These are phyloP conservation scores for Drosophila tani DNA, from an alignment of 1,140 invertebrate species.

Conservation along the genomic window DNA sequence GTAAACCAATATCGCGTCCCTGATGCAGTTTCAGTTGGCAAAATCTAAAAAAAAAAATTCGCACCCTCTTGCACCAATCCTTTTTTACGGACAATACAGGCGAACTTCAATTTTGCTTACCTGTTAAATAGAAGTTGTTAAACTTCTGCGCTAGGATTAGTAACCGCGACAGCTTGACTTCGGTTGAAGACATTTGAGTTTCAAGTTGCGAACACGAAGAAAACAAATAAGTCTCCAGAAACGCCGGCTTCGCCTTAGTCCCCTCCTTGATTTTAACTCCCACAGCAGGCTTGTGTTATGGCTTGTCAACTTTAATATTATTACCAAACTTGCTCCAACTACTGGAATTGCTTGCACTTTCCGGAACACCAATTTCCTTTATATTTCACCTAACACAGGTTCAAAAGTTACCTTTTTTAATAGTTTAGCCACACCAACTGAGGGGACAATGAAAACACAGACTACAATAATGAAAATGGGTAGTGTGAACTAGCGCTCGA, in stretches of 20 bases:
- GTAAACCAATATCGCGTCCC: not conserved
- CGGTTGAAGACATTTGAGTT: constrained; percentile 41
- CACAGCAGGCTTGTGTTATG: not conserved
- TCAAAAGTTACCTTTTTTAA: not conserved
- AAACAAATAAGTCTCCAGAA: not conserved
- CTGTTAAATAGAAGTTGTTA: constrained; percentile 47
- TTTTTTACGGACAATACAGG: not conserved
- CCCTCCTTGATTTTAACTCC: not conserved
- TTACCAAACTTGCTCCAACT: not conserved
- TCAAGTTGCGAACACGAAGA: not conserved
- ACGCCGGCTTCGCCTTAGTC: not conserved
- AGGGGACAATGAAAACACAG: not conserved
- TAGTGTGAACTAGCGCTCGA: not conserved
- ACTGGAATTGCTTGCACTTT: not conserved
- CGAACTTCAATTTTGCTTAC: constrained; percentile 8
- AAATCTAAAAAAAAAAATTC: not conserved
- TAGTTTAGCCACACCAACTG: too few relatives aligned
- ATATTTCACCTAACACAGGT: not conserved
- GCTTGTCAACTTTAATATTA: not conserved
- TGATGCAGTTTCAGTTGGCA: not conserved
- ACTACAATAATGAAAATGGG: not conserved
- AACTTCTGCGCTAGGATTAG: constrained; percentile 38
- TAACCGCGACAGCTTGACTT: constrained; percentile 38
- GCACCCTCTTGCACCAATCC: not conserved
- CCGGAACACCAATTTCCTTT: not conserved